Evolutionary conservation across 2,797 vertebrate genomes (phyloP).

Genomic region (Coluber constrictor): DNA sequence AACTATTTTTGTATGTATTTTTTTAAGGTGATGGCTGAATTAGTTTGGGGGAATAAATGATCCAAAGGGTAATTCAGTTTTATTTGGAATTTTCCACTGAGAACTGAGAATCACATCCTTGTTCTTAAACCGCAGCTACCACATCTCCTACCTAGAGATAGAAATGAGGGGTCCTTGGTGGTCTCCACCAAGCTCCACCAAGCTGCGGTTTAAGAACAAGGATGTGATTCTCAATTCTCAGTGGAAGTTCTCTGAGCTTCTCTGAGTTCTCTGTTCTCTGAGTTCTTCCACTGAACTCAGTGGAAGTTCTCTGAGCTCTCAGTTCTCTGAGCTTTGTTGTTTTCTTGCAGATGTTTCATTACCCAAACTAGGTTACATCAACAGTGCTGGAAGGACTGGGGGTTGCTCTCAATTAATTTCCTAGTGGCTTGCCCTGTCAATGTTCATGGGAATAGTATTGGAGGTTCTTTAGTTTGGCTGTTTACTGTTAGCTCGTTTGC

Average conservation of each 20-base stretch:
- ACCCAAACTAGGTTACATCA: not conserved
- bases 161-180: not conserved
- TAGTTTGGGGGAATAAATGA: not conserved
- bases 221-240: no score
- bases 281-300: no score
- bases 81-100: not conserved
- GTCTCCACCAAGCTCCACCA: no score
- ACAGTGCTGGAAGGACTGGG: not conserved
- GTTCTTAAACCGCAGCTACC: not conserved
- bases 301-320: no score
- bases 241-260: no score
- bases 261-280: no score
- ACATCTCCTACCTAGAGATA: not conserved
- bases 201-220: no score
- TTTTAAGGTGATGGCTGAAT: not conserved
- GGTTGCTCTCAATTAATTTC: not conserved
- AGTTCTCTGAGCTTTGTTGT: not conserved
- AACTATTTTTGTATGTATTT: not conserved
- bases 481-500: not conserved
- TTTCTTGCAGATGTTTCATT: not conserved
- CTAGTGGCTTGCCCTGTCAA: not conserved
- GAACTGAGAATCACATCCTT: not conserved
- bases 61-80: not conserved
- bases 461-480: not conserved
- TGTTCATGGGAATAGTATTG: not conserved